A percentile compares a stretch with the other conserved stretches of the same genome.
Conservation (phyloP, 2,797 vertebrate genomes). For the Crocidura indochinensis region DNA sequence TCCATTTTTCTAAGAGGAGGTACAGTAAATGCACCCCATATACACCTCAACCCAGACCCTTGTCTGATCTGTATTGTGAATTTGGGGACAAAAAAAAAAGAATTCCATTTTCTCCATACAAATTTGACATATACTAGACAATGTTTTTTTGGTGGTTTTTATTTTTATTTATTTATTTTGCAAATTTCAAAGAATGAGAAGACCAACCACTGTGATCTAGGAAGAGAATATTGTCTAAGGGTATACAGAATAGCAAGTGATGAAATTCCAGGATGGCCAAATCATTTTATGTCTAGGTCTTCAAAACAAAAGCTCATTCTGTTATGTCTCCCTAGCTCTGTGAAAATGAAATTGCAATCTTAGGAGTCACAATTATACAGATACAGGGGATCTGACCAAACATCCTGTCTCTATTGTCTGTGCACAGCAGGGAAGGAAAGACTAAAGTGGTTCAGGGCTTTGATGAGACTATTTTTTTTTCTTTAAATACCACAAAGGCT, state of each 20-base stretch:
- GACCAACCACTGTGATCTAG: neutral
- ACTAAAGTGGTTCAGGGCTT: neutral
- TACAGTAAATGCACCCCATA: too few relatives aligned
- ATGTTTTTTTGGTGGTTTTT: neutral
- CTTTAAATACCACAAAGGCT: constrained; percentile 16
- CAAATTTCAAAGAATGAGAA: constrained; percentile 42
- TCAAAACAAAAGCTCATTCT: constrained; percentile 1
- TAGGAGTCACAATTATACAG: constrained; percentile 24
- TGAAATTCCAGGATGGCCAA: neutral
- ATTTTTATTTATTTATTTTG: too few relatives aligned
- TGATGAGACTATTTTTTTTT: constrained; percentile 26
- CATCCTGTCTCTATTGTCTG: constrained; percentile 61
- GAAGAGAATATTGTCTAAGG: neutral
- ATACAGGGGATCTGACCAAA: constrained; percentile 49
- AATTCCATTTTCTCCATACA: neutral
- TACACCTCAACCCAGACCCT: too few relatives aligned
- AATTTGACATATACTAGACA: constrained; percentile 8
- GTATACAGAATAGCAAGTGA: neutral
- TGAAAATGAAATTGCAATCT: constrained; percentile 47
- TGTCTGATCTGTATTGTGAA: too few relatives aligned
- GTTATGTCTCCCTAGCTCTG: neutral
- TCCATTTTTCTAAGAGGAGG: too few relatives aligned
- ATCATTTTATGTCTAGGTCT: neutral
- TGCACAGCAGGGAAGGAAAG: neutral
- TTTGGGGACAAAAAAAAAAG: too few relatives aligned